Conservation (phyloP, 2,113 vertebrate genomes). For the Melanostigma gelatinosum region DNA sequence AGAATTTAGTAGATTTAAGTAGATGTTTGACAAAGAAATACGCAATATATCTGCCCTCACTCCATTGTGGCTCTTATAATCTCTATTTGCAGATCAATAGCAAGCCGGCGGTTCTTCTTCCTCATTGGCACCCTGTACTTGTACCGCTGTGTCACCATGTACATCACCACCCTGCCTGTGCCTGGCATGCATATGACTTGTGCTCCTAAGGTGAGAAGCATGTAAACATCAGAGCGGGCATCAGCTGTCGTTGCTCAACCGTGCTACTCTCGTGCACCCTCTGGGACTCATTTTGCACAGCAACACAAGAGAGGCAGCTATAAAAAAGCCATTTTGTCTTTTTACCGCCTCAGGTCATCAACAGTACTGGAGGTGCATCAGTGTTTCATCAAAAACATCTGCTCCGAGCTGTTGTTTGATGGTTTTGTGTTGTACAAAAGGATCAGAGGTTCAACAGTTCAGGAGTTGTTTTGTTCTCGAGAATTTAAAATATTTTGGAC, state of each 20-base stretch:
- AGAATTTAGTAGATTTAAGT: background rate
- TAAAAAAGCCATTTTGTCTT: conserved; percentile 44
- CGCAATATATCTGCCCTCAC: background rate
- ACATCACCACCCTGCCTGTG: conserved; percentile 95
- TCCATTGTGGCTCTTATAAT: background rate
- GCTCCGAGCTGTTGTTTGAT: conserved; percentile 29
- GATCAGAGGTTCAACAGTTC: conserved; percentile 3
- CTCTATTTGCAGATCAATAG: conserved; percentile 88
- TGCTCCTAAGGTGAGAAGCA: conserved; percentile 89
- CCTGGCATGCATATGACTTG: conserved; percentile 97
- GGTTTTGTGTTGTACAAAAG: background rate
- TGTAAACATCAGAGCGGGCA: conserved; percentile 21
- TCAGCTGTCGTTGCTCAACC: conserved; percentile 22
- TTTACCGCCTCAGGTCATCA: conserved; percentile 37
- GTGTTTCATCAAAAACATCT: conserved; percentile 49
- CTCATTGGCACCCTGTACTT: conserved; percentile 95
- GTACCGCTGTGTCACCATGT: conserved; percentile 98
- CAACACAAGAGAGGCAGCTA: conserved; percentile 19
- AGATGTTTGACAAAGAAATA: background rate
- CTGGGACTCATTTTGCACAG: conserved; percentile 41
- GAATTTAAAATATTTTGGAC: conserved; percentile 7
- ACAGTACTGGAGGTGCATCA: conserved; percentile 47
- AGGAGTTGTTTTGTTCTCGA: background rate
- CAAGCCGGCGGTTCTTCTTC: conserved; percentile 94
- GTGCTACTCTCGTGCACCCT: conserved; percentile 19